Evolutionary conservation across 2,888 invertebrate genomes (phyloP), one percentile per base, ranked within the genome.

Genomic region (Cactoblastis cactorum): DNA sequence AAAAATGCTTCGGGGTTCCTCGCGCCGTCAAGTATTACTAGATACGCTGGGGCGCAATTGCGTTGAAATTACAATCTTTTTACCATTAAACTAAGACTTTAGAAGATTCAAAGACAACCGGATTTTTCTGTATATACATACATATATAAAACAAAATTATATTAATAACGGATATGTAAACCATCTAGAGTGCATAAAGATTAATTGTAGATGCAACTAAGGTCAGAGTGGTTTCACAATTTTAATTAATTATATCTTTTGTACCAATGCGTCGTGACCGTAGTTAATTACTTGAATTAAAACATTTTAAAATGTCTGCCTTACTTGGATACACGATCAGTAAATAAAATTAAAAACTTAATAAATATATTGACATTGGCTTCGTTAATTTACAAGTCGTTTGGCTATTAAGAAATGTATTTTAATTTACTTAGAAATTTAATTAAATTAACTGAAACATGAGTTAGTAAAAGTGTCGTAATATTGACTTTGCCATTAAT

Each of bases 171-270:
- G 28, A 11, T 28, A 43, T 17, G 11, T 43, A 15, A 12, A 43
- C 14, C n/a, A 15, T 28, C 22, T 41, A 12, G 24, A 8, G 43
- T 43, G 32, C 43, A 43, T 17, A 17, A 11, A 43, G 15, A 43
- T 43, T 28, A 43, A 43, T 43, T 24, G 24, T 28, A 28, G 43
- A 43, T 43, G 28, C 15, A 43, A 6, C 28, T 22, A 32, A 43
- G 43, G 43, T 28, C 28, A 43, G 17, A 32, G 15, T n/a, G n/a
- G 12, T 43, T 43, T 43, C 43, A 43, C 43, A 43, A 43, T 43
- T 43, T 43, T 43, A 43, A 43, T 43, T 43, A 43, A 43, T 43
- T 43, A 43, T 43, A 28, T 43, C 43, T 28, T 43, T 43, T 41
- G 37, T 43, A 9, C 15, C 6, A 41, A 19, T 38, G 14, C 14